These are phyloP conservation scores for Monochamus alternatus DNA, from an alignment of 2,888 invertebrate genomes.

Conservation along the genomic window DNA sequence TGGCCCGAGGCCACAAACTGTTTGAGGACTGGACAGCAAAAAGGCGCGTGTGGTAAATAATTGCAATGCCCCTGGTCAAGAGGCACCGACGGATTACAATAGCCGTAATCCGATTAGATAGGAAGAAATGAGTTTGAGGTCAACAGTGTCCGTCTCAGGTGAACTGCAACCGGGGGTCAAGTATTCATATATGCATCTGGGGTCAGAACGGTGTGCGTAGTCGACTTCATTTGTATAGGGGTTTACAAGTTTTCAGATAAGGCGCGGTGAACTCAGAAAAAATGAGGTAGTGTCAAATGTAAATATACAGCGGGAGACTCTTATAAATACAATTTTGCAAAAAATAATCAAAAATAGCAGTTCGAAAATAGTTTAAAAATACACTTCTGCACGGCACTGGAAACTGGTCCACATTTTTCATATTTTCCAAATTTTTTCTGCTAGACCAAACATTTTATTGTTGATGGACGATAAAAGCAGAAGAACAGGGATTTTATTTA, in stretches of 20 bases:
- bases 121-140: slow-evolving; percentile 37
- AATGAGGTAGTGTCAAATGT: no score
- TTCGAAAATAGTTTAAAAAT: no score
- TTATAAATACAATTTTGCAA: no score
- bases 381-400: no score
- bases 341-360: no score
- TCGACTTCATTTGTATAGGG: background rate
- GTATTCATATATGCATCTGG: slow-evolving; percentile 30
- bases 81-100: slow-evolving; percentile 36
- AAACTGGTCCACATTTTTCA: no score
- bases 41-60: slow-evolving; percentile 35
- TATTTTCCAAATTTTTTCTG: no score
- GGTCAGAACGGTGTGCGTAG: slow-evolving; percentile 14
- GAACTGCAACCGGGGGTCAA: slow-evolving; percentile 37
- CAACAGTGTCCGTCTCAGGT: slow-evolving; percentile 38
- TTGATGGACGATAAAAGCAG: no score
- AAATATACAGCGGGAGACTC: no score
- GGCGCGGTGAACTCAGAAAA: no score
- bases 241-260: background rate
- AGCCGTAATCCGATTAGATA: slow-evolving; percentile 40
- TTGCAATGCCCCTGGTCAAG: slow-evolving; percentile 34
- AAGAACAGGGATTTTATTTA: no score
- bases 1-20: background rate
- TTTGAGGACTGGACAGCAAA: background rate
- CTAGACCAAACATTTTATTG: no score